phyloP scores from a whole-genome alignment of 1,140 invertebrate genomes.

The Cydia fagiglandana region DNA sequence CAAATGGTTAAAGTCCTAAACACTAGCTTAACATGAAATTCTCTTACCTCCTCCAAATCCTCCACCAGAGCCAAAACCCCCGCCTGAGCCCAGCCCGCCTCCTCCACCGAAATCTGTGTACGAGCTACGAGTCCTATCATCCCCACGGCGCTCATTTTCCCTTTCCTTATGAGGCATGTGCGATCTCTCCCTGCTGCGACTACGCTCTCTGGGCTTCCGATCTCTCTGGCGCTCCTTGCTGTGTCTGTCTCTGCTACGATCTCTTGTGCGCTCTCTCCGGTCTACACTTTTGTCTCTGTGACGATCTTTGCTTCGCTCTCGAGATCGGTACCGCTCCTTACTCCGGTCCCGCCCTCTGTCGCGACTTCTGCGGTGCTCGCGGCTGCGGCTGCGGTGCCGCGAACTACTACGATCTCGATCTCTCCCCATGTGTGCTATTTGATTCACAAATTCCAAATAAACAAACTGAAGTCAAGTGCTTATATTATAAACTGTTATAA shows the following conservation, averaged over 20 bases:
- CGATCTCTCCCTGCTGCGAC: not conserved
- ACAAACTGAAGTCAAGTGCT: not conserved
- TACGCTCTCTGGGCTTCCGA: slow-evolving; percentile 54
- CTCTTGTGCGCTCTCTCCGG: slow-evolving; percentile 35
- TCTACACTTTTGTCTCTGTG: slow-evolving; percentile 36
- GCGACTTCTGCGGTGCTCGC: slow-evolving; percentile 41
- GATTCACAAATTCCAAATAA: not conserved
- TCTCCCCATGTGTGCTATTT: not conserved
- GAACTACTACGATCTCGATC: slow-evolving; percentile 43
- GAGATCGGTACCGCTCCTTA: slow-evolving; percentile 35
- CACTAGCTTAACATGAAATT: not conserved
- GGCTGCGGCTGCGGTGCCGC: slow-evolving; percentile 36
- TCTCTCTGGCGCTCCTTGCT: slow-evolving; percentile 43
- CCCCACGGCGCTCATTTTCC: not conserved
- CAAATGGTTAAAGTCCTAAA: not conserved
- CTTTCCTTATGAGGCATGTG: not conserved
- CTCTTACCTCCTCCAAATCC: slow-evolving; percentile 53
- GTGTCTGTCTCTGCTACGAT: slow-evolving; percentile 29
- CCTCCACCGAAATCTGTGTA: not conserved
- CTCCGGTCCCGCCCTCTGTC: slow-evolving; percentile 42
- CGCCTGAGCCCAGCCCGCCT: slow-evolving; percentile 12
- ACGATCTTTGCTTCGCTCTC: slow-evolving; percentile 41
- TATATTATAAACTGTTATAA: not conserved
- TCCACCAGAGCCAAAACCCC: slow-evolving; percentile 44
- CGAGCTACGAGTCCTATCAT: not conserved